Percentiles rank a stretch among this genome's conserved stretches.
phyloP scores from a whole-genome alignment of 2,888 invertebrate species.

The Xanthia togata region DNA sequence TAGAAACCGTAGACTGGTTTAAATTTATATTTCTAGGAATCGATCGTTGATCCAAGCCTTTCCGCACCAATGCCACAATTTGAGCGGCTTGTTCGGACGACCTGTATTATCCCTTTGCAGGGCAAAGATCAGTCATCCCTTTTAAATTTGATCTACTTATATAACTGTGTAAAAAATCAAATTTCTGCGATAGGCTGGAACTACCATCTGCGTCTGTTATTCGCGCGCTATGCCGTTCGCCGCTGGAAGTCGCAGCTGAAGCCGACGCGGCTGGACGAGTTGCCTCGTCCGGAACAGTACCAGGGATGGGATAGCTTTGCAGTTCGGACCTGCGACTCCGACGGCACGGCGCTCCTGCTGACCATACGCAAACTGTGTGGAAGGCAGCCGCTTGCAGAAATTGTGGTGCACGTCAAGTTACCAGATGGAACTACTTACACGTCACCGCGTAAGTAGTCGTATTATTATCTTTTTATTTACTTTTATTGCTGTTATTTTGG shows the following conservation, averaged over 20 bases:
- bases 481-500: neutral
- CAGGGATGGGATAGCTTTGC: slow-evolving; percentile 82
- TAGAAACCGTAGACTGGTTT: no score
- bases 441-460: slow-evolving; percentile 77
- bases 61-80: no score
- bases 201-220: slow-evolving; percentile 82
- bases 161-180: neutral
- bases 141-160: neutral
- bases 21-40: no score
- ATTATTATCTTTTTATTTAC: neutral
- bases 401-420: slow-evolving; percentile 88
- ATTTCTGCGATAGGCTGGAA: slow-evolving; percentile 83
- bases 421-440: slow-evolving; percentile 81
- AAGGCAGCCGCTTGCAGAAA: slow-evolving; percentile 88
- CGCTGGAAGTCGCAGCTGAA: slow-evolving; percentile 79
- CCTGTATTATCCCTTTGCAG: no score
- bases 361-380: slow-evolving; percentile 87
- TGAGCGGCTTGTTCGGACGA: no score
- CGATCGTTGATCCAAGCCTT: no score
- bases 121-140: no score
- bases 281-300: slow-evolving; percentile 70
- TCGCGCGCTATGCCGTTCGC: slow-evolving; percentile 81
- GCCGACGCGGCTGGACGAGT: slow-evolving; percentile 71
- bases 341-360: slow-evolving; percentile 90
- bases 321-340: slow-evolving; percentile 89